Evolutionary conservation across 2,797 vertebrate species (phyloP).

Genomic region (Micropoecilia bifurca): DNA sequence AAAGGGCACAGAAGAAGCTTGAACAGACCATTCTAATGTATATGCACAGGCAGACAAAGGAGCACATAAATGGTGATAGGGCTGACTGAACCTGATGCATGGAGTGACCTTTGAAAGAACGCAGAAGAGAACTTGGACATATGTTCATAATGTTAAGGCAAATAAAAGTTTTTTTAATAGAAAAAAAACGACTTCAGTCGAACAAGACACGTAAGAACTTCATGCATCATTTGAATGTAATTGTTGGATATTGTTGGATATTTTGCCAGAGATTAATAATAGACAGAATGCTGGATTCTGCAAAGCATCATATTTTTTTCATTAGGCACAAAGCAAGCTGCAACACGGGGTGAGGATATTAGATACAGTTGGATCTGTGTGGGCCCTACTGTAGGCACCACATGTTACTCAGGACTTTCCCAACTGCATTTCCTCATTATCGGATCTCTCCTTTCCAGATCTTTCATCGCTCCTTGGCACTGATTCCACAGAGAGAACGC

Average conservation of each 20-base stretch:
- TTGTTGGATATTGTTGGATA: conserved; percentile 65
- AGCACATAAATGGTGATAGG: conserved; percentile 22
- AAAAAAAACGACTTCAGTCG: not conserved
- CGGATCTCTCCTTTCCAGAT: conserved; percentile 56
- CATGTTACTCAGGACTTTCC: conserved; percentile 60
- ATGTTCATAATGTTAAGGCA: conserved; percentile 38
- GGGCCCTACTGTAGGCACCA: conserved; percentile 55
- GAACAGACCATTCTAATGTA: conserved; percentile 20
- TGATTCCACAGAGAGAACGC: conserved; percentile 50
- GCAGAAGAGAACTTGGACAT: conserved; percentile 26
- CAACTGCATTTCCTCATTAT: conserved; percentile 56
- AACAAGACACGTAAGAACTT: conserved; percentile 18
- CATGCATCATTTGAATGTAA: conserved; percentile 77
- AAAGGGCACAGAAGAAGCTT: conserved; percentile 43
- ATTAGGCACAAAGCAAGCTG: conserved; percentile 56
- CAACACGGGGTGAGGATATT: conserved; percentile 44
- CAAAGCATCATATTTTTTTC: conserved; percentile 68
- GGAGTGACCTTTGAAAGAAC: conserved; percentile 26
- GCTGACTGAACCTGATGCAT: conserved; percentile 22
- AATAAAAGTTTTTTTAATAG: conserved; percentile 26
- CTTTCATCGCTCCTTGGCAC: conserved; percentile 56
- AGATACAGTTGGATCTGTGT: conserved; percentile 51
- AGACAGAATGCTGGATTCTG: conserved; percentile 38
- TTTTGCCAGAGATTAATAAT: conserved; percentile 64
- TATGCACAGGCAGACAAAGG: conserved; percentile 18